These are phyloP conservation scores for Ctenomys sociabilis DNA, from an alignment of 2,113 vertebrate genomes.

Conservation along the genomic window DNA sequence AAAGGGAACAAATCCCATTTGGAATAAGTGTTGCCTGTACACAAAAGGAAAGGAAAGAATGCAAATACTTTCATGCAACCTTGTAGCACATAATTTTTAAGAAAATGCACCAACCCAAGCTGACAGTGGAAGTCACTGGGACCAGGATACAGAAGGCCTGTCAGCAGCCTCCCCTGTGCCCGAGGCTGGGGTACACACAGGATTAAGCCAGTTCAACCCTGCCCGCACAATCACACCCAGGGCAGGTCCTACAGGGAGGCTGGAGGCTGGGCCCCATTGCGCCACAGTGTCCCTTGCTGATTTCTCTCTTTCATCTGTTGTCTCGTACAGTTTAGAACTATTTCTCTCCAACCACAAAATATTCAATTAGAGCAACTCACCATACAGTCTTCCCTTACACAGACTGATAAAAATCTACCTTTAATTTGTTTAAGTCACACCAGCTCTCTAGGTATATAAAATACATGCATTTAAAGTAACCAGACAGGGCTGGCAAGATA, in stretches of 20 bases:
- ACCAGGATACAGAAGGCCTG: constrained; percentile 83
- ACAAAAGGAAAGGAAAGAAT: constrained; percentile 84
- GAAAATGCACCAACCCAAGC: constrained; percentile 86
- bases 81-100: constrained; percentile 84
- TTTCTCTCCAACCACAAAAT: constrained; percentile 73
- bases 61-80: constrained; percentile 85
- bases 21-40: constrained; percentile 84
- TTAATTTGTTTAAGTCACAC: background rate
- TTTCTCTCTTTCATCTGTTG: constrained; percentile 83
- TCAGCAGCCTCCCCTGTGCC: constrained; percentile 82
- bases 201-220: constrained; percentile 90
- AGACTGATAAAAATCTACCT: constrained; percentile 49
- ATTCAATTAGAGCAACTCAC: constrained; percentile 35
- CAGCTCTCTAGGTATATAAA: constrained; percentile 28
- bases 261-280: constrained; percentile 69
- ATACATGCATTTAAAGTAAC: constrained; percentile 11
- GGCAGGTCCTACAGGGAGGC: constrained; percentile 88
- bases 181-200: constrained; percentile 83
- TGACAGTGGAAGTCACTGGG: constrained; percentile 89
- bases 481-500: too few species aligned
- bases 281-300: constrained; percentile 80
- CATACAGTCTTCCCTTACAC: constrained; percentile 25
- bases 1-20: constrained; percentile 80
- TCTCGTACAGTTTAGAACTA: constrained; percentile 74
- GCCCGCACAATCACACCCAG: constrained; percentile 89